These are phyloP conservation scores for Astreopora myriophthalma DNA, from an alignment of 64 coral and sea anemone species.

Conservation along the genomic window DNA sequence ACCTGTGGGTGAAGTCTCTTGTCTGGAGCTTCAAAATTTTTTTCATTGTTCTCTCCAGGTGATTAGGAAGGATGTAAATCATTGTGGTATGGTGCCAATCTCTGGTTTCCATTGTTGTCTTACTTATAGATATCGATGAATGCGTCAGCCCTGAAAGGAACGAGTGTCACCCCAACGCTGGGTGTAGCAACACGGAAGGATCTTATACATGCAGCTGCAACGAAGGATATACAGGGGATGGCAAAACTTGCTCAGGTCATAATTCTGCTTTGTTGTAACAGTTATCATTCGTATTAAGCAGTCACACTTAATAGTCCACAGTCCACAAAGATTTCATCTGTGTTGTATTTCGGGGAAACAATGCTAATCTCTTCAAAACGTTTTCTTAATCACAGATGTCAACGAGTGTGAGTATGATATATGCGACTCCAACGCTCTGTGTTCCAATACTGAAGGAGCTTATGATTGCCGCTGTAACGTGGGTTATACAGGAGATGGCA, in stretches of 20 bases:
- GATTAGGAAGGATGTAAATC: too few relatives aligned
- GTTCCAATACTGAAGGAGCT: not conserved
- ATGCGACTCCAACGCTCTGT: not conserved
- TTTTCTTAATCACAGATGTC: not conserved
- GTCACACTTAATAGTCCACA: too few relatives aligned
- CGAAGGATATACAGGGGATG: not conserved
- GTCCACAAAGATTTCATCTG: too few relatives aligned
- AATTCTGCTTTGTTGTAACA: too few relatives aligned
- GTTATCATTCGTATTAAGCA: too few relatives aligned
- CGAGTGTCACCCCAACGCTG: not conserved
- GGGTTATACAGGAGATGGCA: not conserved
- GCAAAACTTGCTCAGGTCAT: not conserved
- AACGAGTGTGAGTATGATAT: not conserved
- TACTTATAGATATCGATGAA: not conserved
- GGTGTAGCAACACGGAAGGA: not conserved
- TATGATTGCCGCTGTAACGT: not conserved
- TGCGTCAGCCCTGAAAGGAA: not conserved
- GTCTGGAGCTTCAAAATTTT: too few relatives aligned
- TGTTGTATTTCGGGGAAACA: too few relatives aligned
- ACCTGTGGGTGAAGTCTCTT: too few relatives aligned
- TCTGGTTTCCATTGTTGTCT: too few relatives aligned
- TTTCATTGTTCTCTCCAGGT: too few relatives aligned
- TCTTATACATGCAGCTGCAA: not conserved
- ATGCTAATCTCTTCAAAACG: too few relatives aligned
- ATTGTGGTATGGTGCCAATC: too few relatives aligned